phyloP scores from a whole-genome alignment of 2,797 vertebrate genomes.

The Aphelocoma californica region DNA sequence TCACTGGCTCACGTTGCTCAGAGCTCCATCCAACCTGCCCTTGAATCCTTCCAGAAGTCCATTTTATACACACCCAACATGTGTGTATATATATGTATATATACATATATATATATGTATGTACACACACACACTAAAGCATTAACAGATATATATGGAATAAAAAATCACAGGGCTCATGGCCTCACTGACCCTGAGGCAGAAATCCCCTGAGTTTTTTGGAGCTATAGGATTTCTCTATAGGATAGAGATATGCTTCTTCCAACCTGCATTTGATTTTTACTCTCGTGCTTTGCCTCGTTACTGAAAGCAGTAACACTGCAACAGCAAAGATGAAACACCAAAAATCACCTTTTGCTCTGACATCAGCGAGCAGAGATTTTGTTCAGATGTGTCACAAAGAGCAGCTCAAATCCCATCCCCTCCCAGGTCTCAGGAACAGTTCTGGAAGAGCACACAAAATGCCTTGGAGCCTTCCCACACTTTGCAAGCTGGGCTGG shows the following conservation, averaged over 20 bases:
- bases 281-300: not conserved
- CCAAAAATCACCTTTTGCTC: not conserved
- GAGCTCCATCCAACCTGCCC: not conserved
- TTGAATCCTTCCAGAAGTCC: not conserved
- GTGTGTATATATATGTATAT: too few species aligned
- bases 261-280: not conserved
- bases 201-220: not conserved
- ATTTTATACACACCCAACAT: too few species aligned
- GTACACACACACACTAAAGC: accelerated
- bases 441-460: not conserved
- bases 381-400: not conserved
- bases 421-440: not conserved
- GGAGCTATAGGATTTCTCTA: not conserved
- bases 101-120: accelerated
- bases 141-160: not conserved
- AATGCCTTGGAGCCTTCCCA: not conserved
- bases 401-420: not conserved
- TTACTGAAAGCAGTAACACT: not conserved
- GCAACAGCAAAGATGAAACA: not conserved
- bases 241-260: not conserved
- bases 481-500: not conserved
- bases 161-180: not conserved
- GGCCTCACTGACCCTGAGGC: not conserved
- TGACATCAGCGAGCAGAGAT: not conserved
- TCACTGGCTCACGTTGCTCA: not conserved